A percentile compares a stretch with the other conserved stretches of the same genome.
Conservation (phyloP, 1,140 invertebrate species). For the Metopolophium dirhodum region DNA sequence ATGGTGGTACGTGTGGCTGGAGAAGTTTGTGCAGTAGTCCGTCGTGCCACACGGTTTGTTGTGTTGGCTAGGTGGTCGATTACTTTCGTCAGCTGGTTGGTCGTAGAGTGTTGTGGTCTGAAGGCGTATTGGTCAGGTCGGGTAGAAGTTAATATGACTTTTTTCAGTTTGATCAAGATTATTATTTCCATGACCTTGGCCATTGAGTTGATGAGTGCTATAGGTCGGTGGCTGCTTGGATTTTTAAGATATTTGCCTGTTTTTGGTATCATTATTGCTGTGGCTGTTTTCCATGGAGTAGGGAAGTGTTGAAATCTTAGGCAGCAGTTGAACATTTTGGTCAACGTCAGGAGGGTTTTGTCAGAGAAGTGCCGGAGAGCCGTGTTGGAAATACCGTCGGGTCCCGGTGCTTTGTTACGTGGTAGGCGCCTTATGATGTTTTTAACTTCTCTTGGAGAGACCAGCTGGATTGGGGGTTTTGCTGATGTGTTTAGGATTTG, state of each 20-base stretch:
- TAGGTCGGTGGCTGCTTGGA: constrained; percentile 55
- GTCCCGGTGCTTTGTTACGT: too few relatives aligned
- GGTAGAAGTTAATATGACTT: neutral
- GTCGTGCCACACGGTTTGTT: too few relatives aligned
- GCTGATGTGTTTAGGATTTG: neutral
- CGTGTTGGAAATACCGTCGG: too few relatives aligned
- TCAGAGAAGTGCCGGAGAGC: too few relatives aligned
- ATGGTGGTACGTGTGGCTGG: too few relatives aligned
- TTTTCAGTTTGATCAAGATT: neutral
- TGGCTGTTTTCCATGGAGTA: constrained; percentile 61
- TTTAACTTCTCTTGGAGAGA: neutral
- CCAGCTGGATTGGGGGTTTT: neutral
- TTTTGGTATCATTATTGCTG: constrained; percentile 61
- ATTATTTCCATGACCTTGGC: constrained; percentile 28
- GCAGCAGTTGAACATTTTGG: too few relatives aligned
- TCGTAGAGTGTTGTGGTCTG: constrained; percentile 60
- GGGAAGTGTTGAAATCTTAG: neutral
- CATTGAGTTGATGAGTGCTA: neutral
- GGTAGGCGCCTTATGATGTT: neutral
- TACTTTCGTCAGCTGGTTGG: constrained; percentile 58
- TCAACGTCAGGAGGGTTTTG: too few relatives aligned
- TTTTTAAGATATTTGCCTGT: constrained; percentile 60
- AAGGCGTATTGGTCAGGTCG: constrained; percentile 63
- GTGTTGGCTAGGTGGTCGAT: too few relatives aligned
- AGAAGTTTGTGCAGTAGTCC: too few relatives aligned